Base-by-base conservation (phyloP, 2,797 vertebrate species). In the Falco berigora region DNA sequence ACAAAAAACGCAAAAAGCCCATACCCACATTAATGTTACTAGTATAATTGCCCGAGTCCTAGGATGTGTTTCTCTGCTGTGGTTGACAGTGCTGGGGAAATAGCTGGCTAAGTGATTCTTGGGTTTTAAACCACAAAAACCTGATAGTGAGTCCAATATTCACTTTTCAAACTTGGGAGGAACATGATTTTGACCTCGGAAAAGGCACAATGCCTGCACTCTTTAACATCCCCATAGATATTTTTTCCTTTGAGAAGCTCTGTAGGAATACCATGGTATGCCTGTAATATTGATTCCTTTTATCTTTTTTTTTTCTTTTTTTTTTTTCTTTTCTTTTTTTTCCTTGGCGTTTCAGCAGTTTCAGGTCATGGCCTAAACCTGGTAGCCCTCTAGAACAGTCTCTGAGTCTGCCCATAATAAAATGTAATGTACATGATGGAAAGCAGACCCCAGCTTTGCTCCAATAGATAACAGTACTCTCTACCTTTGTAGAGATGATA, bases 31-130 rank as follows among this genome's bases (percentile, higher is more conserved):
- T 80, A 81, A 76, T 67, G 75, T 69, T 28, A 86, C 73, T 12
- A 69, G 46, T 20, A 13, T 75, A 77, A 93, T 79, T 86, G 75
- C 79, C 53, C 95, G 52, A 75, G n/a, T 59, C 42, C 36, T 47
- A 80, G 86, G 75, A 84, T 14, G 62, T 42, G n/a, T 69, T 92
- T 92, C 95, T 93, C 62, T 97, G 38, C 68, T 96, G 68, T 86
- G 92, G 95, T 96, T 94, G 72, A 59, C 91, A 92, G 34, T 79
- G 40, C 62, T 84, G 56, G 59, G 81, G 96, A 96, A 97, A 94
- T 59, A 86, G 55, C 80, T 83, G 58, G 52, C 40, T 86, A 85
- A 84, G n/a, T 81, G 62, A 94, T 59, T 73, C 86, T 84, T 75
- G 89, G 82, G 83, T 96, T 90, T 83, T 52, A 82, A 96, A 95